Evolutionary conservation across 2,113 vertebrate species (phyloP), one percentile per base, ranked within the genome.

Genomic region (Ophiodon elongatus): DNA sequence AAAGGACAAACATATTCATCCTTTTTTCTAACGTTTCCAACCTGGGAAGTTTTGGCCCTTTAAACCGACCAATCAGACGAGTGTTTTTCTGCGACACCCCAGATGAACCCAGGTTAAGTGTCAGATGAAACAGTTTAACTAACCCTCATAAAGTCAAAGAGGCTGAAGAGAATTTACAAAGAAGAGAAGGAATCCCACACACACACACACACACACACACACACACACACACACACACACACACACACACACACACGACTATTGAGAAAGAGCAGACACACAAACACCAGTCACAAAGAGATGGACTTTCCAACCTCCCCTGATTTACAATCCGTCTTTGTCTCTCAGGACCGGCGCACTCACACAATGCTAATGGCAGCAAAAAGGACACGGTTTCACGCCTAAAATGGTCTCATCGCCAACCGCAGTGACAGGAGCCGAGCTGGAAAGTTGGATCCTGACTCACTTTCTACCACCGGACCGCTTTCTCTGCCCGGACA

Each of bases 261-360:
- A 78, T 17, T 92, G 93, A 94, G 79, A 92, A 88, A 91, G 79
- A 91, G 85, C 91, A 94, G 91, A 92, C 89, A 65, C 93, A 85
- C 87, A 77, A 90, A 80, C 84, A 85, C 8, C 69, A 78, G 76
- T 78, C 82, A 80, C 89, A 88, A 67, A 86, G 88, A 86, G 74
- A 85, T 77, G 62, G 82, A 88, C 72, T 91, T 89, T 90, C 88
- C 91, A 80, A 76, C 86, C 73, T 80, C 62, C 75, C 74, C 35
- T 79, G 84, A 91, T 92, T 90, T 92, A 93, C 90, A 91, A 91
- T 86, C 76, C 17, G 69, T 90, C 90, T 92, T 94, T 94, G 93
- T 93, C 73, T 87, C 41, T 86, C 39, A 0, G 43, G 56, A 74
- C 73, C 35, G 8, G 37, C 4, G 6, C 82, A 0, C 92, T 83